Conservation (phyloP, 2,888 invertebrate species). For the Leucania comma region DNA sequence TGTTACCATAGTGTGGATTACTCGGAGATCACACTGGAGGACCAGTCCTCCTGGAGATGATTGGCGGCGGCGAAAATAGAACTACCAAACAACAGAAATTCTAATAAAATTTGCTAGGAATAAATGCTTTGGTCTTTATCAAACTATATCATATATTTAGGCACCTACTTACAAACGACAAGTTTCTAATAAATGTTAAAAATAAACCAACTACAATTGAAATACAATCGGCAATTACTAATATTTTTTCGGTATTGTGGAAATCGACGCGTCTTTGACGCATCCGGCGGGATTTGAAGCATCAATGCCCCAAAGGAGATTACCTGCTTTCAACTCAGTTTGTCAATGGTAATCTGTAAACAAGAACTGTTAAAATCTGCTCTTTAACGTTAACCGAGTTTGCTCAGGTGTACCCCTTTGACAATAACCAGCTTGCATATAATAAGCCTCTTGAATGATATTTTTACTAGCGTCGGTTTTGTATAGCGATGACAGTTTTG, state of each 20-base stretch:
- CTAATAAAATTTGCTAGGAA: too few species aligned
- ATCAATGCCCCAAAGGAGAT: conserved; percentile 79
- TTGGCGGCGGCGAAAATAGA: too few species aligned
- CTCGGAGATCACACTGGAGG: too few species aligned
- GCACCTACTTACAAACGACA: not conserved
- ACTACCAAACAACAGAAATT: too few species aligned
- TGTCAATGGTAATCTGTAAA: conserved; percentile 88
- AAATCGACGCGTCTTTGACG: conserved; percentile 64
- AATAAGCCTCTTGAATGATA: conserved; percentile 78
- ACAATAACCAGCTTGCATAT: conserved; percentile 75
- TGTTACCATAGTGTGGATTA: too few species aligned
- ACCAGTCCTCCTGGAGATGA: too few species aligned
- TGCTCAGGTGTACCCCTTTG: conserved; percentile 84
- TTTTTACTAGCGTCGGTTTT: conserved; percentile 65
- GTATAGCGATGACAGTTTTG: conserved; percentile 67
- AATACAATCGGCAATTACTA: conserved; percentile 9
- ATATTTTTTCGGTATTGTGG: conserved; percentile 45
- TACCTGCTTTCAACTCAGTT: conserved; percentile 86
- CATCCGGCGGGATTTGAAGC: conserved; percentile 75
- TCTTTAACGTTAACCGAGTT: conserved; percentile 85
- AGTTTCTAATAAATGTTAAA: not conserved
- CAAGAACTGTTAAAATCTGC: conserved; percentile 88
- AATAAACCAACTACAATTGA: conserved; percentile 5
- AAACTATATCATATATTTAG: not conserved
- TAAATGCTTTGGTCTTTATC: too few species aligned